Percentiles rank a stretch among this genome's conserved stretches.
phyloP scores from a whole-genome alignment of 2,113 vertebrate species.

The Aleadryas rufinucha region DNA sequence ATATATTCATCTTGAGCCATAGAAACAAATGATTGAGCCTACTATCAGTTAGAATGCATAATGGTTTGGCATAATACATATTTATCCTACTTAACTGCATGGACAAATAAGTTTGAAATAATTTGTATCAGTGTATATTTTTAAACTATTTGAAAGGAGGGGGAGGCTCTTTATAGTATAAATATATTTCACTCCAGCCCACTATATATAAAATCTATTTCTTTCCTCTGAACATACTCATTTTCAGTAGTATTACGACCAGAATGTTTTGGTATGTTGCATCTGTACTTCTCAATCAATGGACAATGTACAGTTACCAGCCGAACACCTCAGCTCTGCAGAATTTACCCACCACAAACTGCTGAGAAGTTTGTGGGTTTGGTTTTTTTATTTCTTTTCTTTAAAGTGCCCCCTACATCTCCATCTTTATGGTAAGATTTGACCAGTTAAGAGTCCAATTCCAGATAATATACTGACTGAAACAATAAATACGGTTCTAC shows the following conservation, averaged over 20 bases:
- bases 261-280: constrained; percentile 45
- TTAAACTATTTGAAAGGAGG: constrained; percentile 31
- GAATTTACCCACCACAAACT: constrained; percentile 8
- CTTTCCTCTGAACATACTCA: background rate
- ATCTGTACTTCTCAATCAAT: background rate
- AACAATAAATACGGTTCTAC: constrained; percentile 65
- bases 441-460: constrained; percentile 25
- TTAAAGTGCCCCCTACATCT: constrained; percentile 68
- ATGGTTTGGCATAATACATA: background rate
- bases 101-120: background rate
- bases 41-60: background rate
- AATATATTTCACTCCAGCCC: constrained; percentile 55
- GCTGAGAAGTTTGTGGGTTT: background rate
- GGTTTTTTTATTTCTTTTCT: background rate
- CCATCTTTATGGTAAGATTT: constrained; percentile 15
- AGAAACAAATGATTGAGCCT: background rate
- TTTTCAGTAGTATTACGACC: constrained; percentile 42
- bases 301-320: background rate
- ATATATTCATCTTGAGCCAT: background rate
- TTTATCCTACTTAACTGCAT: background rate
- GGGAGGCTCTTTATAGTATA: constrained; percentile 50
- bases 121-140: background rate
- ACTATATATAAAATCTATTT: constrained; percentile 52
- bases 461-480: constrained; percentile 51
- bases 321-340: background rate